Percentiles rank a stretch among this genome's conserved stretches.
phyloP scores from a whole-genome alignment of 2,888 invertebrate genomes.

The Chymomyza procnemis region DNA sequence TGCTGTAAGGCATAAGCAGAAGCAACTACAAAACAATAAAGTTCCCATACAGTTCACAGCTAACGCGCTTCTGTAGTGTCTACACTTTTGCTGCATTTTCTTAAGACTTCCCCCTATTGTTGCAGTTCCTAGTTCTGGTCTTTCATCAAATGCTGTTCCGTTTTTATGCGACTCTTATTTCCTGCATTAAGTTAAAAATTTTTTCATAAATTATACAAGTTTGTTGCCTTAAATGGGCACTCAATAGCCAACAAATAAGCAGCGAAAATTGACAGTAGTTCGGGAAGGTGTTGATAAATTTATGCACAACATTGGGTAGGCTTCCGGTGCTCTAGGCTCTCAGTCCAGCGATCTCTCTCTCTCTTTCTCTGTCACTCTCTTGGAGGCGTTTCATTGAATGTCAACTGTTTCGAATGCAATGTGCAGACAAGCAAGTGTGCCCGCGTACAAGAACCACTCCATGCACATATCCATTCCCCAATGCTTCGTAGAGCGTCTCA shows the following conservation, averaged over 20 bases:
- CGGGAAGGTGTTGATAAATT: slow-evolving; percentile 70
- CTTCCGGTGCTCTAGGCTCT: slow-evolving; percentile 52
- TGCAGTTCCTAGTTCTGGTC: too few relatives aligned
- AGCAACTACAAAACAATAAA: too few relatives aligned
- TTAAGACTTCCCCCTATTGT: too few relatives aligned
- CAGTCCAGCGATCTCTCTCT: too few relatives aligned
- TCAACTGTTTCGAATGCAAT: slow-evolving; percentile 40
- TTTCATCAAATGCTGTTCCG: not conserved
- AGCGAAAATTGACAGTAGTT: slow-evolving; percentile 23
- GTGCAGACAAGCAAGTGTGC: too few relatives aligned
- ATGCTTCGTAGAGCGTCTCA: slow-evolving; percentile 34
- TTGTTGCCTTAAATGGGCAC: not conserved
- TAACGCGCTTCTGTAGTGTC: too few relatives aligned
- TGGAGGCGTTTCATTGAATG: slow-evolving; percentile 24
- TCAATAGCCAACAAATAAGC: slow-evolving; percentile 21
- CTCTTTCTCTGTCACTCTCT: not conserved
- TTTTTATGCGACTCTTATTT: not conserved
- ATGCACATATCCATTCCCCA: not conserved
- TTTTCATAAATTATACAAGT: not conserved
- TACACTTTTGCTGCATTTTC: too few relatives aligned
- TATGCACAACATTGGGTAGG: slow-evolving; percentile 57
- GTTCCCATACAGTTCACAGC: too few relatives aligned
- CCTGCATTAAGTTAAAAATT: not conserved
- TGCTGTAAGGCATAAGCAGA: too few relatives aligned
- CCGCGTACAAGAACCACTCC: slow-evolving; percentile 23